A percentile compares a stretch with the other conserved stretches of the same genome.
These are phyloP conservation scores for Leptodactylus fallax DNA, from an alignment of 2,797 vertebrate genomes.

Conservation along the genomic window DNA sequence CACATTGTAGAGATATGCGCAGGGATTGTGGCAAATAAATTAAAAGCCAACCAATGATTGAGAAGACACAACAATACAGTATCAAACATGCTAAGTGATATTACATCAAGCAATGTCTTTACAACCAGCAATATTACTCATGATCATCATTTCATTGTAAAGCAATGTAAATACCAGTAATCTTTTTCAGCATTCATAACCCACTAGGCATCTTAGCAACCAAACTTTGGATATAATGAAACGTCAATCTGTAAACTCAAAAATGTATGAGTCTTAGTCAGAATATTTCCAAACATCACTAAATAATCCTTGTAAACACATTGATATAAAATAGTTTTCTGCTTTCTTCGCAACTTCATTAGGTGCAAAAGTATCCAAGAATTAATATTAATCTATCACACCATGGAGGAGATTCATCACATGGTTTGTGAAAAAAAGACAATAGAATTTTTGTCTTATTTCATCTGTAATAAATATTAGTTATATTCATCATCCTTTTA, in stretches of 20 bases:
- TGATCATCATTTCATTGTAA: background rate
- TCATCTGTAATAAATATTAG: no score
- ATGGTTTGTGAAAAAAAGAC: no score
- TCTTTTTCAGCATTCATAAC: background rate
- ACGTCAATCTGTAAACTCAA: constrained; percentile 33
- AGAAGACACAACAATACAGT: background rate
- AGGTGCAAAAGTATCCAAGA: background rate
- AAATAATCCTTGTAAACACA: constrained; percentile 16
- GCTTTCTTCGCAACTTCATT: constrained; percentile 38
- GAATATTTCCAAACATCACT: constrained; percentile 31
- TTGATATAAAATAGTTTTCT: constrained; percentile 6
- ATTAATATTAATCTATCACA: background rate
- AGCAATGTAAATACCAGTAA: background rate
- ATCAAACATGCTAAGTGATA: background rate
- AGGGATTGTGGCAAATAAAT: background rate
- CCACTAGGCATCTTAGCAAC: constrained; percentile 26
- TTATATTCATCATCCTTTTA: no score
- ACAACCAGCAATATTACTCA: background rate
- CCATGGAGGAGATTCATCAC: no score
- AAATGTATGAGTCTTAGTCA: constrained; percentile 20
- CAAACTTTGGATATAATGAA: constrained; percentile 17
- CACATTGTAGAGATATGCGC: background rate
- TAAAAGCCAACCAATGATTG: background rate
- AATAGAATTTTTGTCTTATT: no score
- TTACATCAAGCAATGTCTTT: background rate